Evolutionary conservation across 2,797 vertebrate genomes (phyloP).

Genomic region (Acanthurus tractus): DNA sequence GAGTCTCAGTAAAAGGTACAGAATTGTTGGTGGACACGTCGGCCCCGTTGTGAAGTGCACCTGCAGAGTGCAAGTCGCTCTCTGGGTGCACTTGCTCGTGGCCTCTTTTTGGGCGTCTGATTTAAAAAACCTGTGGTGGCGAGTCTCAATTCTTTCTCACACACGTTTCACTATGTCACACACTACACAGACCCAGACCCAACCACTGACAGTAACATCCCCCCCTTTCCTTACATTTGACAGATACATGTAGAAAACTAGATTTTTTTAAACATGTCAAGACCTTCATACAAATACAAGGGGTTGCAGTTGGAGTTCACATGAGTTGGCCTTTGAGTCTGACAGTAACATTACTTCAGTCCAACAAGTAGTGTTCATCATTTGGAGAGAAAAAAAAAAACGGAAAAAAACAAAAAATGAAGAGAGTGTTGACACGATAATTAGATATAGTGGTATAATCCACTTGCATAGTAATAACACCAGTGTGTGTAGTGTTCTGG

Average conservation of each 20-base stretch:
- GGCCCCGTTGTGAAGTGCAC: constrained; percentile 31
- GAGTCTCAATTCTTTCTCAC: constrained; percentile 57
- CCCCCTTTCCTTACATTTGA: constrained; percentile 52
- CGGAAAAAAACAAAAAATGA: constrained; percentile 23
- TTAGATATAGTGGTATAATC: constrained; percentile 67
- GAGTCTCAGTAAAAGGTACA: constrained; percentile 43
- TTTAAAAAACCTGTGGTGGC: constrained; percentile 53
- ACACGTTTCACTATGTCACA: constrained; percentile 71
- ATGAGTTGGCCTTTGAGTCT: constrained; percentile 54
- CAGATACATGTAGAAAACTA: constrained; percentile 72
- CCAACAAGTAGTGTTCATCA: constrained; percentile 82
- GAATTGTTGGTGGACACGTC: constrained; percentile 54
- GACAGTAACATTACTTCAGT: constrained; percentile 66
- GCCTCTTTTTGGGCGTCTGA: constrained; percentile 5
- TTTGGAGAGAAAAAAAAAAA: constrained; percentile 49
- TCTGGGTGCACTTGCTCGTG: constrained; percentile 47
- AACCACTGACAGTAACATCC: constrained; percentile 58
- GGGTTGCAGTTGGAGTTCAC: constrained; percentile 35
- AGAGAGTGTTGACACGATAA: constrained; percentile 64
- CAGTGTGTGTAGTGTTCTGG: constrained; percentile 85
- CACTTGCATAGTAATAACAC: constrained; percentile 95
- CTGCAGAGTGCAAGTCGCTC: constrained; percentile 77
- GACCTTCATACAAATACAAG: constrained; percentile 68
- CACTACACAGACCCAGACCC: constrained; percentile 66
- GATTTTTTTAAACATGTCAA: constrained; percentile 61